These are phyloP conservation scores for Meteorus sp. DNA, from an alignment of 1,140 invertebrate species.

Conservation along the genomic window DNA sequence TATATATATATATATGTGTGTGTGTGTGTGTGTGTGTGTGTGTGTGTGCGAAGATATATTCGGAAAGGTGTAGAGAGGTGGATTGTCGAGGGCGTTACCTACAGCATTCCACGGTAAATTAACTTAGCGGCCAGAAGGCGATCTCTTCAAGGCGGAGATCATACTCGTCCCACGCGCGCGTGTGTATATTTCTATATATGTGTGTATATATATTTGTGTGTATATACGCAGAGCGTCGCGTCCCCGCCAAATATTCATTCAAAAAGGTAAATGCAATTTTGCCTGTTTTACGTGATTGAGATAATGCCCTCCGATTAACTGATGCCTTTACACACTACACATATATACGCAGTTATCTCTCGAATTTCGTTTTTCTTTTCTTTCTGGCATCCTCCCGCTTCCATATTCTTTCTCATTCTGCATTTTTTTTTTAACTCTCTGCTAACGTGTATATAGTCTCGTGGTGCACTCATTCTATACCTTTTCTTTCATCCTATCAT, in stretches of 20 bases:
- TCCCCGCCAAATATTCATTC: conserved; percentile 61
- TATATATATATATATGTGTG: not conserved
- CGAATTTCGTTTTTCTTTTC: conserved; percentile 11
- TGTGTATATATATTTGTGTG: no score
- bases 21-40: no score
- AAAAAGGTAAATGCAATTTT: conserved; percentile 62
- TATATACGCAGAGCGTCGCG: no score
- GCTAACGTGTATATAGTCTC: conserved; percentile 15
- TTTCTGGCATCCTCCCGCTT: conserved; percentile 20
- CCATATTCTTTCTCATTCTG: conserved; percentile 13
- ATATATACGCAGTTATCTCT: conserved; percentile 21
- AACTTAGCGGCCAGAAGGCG: conserved; percentile 58
- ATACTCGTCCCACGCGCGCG: conserved; percentile 26
- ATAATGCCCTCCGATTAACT: conserved; percentile 60
- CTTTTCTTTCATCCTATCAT: conserved; percentile 4
- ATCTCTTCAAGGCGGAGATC: conserved; percentile 19
- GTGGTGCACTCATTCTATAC: conserved; percentile 5
- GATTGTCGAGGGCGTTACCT: conserved; percentile 50
- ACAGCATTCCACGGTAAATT: conserved; percentile 59
- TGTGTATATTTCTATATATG: no score
- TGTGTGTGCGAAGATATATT: not conserved
- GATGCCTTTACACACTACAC: no score
- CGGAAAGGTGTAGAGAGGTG: not conserved
- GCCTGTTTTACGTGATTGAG: conserved; percentile 61
- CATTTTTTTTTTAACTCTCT: conserved; percentile 22